phyloP scores from a whole-genome alignment of 2,113 vertebrate species.

The Halichoerus grypus region DNA sequence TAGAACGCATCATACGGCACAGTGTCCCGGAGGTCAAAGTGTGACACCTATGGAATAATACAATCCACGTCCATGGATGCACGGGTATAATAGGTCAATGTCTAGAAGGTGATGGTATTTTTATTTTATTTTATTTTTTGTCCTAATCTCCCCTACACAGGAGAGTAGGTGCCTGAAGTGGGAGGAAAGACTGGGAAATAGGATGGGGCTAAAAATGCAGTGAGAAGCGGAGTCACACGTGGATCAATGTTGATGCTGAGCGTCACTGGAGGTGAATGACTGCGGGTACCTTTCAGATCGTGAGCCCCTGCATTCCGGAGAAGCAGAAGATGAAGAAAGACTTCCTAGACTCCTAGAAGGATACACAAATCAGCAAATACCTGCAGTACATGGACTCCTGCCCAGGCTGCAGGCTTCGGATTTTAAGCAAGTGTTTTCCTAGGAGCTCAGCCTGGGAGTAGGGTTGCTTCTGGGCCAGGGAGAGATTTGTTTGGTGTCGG shows the following conservation, averaged over 20 bases:
- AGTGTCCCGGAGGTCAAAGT: not conserved
- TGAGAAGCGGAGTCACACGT: too few species aligned
- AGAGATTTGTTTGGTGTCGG: conserved; percentile 64
- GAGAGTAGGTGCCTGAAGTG: not conserved
- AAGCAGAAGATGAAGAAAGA: not conserved
- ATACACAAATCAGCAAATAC: not conserved
- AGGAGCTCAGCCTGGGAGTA: not conserved
- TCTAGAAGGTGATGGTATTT: not conserved
- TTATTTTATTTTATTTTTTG: not conserved
- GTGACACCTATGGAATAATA: not conserved
- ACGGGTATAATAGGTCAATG: too few species aligned
- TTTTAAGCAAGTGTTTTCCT: not conserved
- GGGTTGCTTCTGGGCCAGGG: not conserved
- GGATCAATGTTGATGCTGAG: not conserved
- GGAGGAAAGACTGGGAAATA: not conserved
- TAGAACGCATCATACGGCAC: not conserved
- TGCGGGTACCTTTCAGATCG: not conserved
- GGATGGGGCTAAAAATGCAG: not conserved
- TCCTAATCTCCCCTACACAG: not conserved
- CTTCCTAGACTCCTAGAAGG: not conserved
- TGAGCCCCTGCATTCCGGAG: not conserved
- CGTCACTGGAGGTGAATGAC: not conserved
- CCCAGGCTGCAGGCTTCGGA: not conserved
- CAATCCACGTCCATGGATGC: not conserved
- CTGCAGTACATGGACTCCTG: not conserved